Conservation (phyloP, 2,888 invertebrate genomes). For the Eucera pruinosa region DNA sequence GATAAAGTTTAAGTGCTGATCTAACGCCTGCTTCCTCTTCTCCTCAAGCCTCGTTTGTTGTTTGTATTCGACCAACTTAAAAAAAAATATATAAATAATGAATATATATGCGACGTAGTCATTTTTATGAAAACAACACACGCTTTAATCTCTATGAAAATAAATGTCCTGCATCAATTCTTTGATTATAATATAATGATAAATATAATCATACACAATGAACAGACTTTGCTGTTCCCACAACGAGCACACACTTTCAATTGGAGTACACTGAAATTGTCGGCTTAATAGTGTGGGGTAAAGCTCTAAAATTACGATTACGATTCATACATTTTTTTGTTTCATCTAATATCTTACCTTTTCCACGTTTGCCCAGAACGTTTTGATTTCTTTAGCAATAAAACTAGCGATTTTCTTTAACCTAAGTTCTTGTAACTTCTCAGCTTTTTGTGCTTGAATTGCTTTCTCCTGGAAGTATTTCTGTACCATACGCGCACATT, state of each 20-base stretch:
- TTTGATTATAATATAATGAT: slow-evolving; percentile 57
- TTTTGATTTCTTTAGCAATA: slow-evolving; percentile 96
- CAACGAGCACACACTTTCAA: slow-evolving; percentile 83
- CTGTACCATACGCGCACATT: slow-evolving; percentile 95
- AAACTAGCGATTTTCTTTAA: slow-evolving; percentile 94
- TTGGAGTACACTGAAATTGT: slow-evolving; percentile 77
- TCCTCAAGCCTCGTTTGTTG: slow-evolving; percentile 96
- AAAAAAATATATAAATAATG: slow-evolving; percentile 38
- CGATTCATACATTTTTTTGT: background rate
- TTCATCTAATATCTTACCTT: slow-evolving; percentile 86
- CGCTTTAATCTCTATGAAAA: slow-evolving; percentile 1
- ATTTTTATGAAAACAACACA: background rate
- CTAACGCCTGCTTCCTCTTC: slow-evolving; percentile 96
- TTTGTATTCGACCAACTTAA: slow-evolving; percentile 95
- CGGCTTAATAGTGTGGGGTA: slow-evolving; percentile 84
- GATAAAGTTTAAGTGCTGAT: slow-evolving; percentile 98
- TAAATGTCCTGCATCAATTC: slow-evolving; percentile 62
- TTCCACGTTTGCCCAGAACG: slow-evolving; percentile 98
- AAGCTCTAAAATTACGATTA: slow-evolving; percentile 15
- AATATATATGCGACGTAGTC: background rate
- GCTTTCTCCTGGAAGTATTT: slow-evolving; percentile 97
- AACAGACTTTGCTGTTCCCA: slow-evolving; percentile 82
- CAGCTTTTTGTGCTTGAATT: slow-evolving; percentile 94
- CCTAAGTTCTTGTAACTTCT: slow-evolving; percentile 95
- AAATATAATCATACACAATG: slow-evolving; percentile 68